Percentiles rank a stretch among this genome's conserved stretches.
Evolutionary conservation across 2,888 invertebrate species (phyloP).

Genomic region (Zaprionus obscuricornis): DNA sequence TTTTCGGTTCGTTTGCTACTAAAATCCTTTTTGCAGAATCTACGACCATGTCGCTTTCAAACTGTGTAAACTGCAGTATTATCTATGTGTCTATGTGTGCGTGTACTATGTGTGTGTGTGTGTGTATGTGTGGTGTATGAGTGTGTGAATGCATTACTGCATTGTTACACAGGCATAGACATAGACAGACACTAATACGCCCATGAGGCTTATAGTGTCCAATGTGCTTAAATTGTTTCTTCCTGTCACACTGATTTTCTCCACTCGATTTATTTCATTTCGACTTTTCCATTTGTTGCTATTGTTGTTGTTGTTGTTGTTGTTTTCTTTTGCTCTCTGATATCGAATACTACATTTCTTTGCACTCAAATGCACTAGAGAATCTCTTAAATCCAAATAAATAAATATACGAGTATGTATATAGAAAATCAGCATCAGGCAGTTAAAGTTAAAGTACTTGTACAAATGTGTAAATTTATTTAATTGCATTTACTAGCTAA

Average conservation of each 20-base stretch:
- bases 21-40: conserved; percentile 77
- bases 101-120: conserved; percentile 1
- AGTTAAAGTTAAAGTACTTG: no score
- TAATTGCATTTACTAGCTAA: conserved; percentile 67
- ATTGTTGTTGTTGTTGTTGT: conserved; percentile 23
- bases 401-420: no score
- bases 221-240: conserved; percentile 77
- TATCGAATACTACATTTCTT: conserved; percentile 56
- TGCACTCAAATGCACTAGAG: conserved; percentile 32
- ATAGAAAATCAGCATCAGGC: no score
- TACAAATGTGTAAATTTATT: conserved; percentile 58
- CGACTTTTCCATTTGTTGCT: conserved; percentile 58
- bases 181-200: conserved; percentile 67
- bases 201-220: conserved; percentile 71
- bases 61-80: conserved; percentile 62
- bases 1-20: conserved; percentile 80
- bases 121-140: not conserved
- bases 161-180: conserved; percentile 51
- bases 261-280: conserved; percentile 69
- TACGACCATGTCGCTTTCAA: conserved; percentile 65
- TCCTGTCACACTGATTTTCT: conserved; percentile 75
- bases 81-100: not conserved
- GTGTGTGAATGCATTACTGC: conserved; percentile 52
- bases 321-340: conserved; percentile 18
- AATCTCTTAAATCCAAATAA: conserved; percentile 59